A percentile compares a stretch with the other conserved stretches of the same genome.
Conservation (phyloP, 37 sponge, comb jelly and placozoan species). For the Chondrilla cf. caribensis region DNA sequence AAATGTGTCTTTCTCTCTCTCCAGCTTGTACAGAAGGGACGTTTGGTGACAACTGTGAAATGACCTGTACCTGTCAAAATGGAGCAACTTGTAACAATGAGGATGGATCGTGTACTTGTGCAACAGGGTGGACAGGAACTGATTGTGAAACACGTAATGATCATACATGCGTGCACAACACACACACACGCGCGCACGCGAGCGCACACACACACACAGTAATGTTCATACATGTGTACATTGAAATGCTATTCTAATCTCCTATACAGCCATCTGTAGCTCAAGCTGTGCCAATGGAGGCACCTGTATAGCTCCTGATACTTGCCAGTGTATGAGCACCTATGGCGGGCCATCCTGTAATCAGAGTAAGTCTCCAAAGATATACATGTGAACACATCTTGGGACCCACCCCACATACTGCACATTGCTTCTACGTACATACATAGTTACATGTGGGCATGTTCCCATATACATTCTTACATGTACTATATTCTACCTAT, state of each 20-base stretch:
- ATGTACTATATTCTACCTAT: no score
- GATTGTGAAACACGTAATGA: not conserved
- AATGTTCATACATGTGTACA: not conserved
- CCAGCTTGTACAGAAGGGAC: not conserved
- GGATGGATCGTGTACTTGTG: not conserved
- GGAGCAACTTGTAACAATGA: not conserved
- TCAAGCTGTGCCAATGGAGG: not conserved
- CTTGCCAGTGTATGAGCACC: not conserved
- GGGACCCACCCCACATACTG: no score
- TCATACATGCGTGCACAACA: not conserved
- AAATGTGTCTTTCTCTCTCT: not conserved
- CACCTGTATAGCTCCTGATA: conserved; percentile 1
- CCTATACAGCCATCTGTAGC: not conserved
- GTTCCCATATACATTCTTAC: no score
- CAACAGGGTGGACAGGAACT: not conserved
- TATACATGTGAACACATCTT: not conserved
- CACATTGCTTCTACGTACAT: no score
- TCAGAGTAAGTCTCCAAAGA: not conserved
- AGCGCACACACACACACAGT: not conserved
- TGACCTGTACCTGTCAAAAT: conserved; percentile 5
- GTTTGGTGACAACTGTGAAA: not conserved
- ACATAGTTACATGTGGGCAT: no score
- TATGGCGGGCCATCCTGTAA: not conserved
- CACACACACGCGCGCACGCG: no score
- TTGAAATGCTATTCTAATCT: not conserved